Evolutionary conservation across 1,140 invertebrate genomes (phyloP), one percentile per base, ranked within the genome.

Genomic region (Zaprionus taronus): DNA sequence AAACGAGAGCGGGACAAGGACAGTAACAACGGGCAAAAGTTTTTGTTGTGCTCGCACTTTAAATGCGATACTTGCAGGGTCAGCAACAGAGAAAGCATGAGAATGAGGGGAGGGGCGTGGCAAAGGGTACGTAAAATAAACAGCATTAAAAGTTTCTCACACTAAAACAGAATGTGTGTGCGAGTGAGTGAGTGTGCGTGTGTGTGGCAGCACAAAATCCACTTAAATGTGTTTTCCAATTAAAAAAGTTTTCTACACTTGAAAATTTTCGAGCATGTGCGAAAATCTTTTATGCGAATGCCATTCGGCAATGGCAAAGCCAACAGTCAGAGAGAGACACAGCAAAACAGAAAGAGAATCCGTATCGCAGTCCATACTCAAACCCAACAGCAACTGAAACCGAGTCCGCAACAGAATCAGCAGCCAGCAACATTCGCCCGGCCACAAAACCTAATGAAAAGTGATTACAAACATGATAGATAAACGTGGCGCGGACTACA

Each of bases 181-280:
- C n/a, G 20, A 22, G 24, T 44, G 47, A 2, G 24, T 34, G 41
- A 24, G 24, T 26, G 61, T 64, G 55, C 36, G 62, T 65, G 69
- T 53, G 49, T 47, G 11, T 56, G 47, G 31, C 62, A 64, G 64
- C 71, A 81, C 69, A 56, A 82, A 85, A 90, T 90, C 86, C 86
- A 90, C 85, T 90, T 90, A 90, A 90, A 91, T 91, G 86, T 90
- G 85, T 90, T 90, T 90, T 82, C 85, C 86, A 90, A 91, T 90
- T 85, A 90, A 90, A 90, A 90, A 90, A 90, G 77, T 90, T 90
- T 89, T 77, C 81, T 80, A 84, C 84, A 89, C 85, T 89, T 89
- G 85, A 89, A 89, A 79, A 89, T 89, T 81, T 73, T 89, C 64
- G 68, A 89, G 85, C 81, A 89, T 89, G 85, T 90, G 85, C 85